Evolutionary conservation across 1,140 invertebrate species (phyloP).

Genomic region (Drosophila truncata): DNA sequence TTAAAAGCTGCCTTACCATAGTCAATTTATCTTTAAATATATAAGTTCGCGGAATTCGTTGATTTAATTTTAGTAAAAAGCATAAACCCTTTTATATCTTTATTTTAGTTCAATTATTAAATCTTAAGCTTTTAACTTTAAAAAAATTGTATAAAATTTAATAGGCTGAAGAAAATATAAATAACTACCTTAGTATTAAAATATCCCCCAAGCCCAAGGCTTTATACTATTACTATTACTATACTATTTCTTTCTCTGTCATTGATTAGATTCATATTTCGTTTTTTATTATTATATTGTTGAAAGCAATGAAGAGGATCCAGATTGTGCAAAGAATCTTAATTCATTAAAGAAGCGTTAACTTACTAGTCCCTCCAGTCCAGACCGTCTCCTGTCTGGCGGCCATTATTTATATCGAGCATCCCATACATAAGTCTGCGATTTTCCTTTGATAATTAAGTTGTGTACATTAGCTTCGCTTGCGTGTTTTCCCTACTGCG

Average conservation of each 20-base stretch:
- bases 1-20: neutral
- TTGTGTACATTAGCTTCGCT: slow-evolving; percentile 58
- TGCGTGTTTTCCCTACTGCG: slow-evolving; percentile 57
- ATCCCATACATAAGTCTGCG: slow-evolving; percentile 61
- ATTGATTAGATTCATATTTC: neutral
- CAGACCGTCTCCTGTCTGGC: slow-evolving; percentile 37
- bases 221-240: neutral
- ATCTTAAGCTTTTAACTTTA: too few relatives aligned
- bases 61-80: too few relatives aligned
- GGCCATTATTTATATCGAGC: slow-evolving; percentile 61
- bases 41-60: too few relatives aligned
- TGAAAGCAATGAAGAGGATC: neutral
- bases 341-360: slow-evolving; percentile 45
- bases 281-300: neutral
- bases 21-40: neutral
- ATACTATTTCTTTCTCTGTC: neutral
- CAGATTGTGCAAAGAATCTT: slow-evolving; percentile 7
- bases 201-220: neutral
- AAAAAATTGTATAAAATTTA: too few relatives aligned
- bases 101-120: too few relatives aligned
- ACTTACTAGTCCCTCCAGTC: slow-evolving; percentile 9
- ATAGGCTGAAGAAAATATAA: neutral
- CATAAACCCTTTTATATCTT: too few relatives aligned
- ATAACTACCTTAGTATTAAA: neutral
- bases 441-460: slow-evolving; percentile 64